Conservation (phyloP, 1,140 invertebrate species). For the Adoxophyes honmai region DNA sequence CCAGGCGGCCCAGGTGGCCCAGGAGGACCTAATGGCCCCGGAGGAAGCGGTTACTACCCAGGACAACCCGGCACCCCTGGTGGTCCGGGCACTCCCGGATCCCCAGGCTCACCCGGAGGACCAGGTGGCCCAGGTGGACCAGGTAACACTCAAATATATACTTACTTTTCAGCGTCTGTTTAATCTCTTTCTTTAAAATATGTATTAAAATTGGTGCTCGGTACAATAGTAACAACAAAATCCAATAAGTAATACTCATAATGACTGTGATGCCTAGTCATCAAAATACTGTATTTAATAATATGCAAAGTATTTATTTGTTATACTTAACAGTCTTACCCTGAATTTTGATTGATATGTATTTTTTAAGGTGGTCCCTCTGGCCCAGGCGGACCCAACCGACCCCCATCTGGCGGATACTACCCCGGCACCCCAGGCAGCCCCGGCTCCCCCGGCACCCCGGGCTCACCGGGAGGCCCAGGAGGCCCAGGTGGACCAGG, state of each 20-base stretch:
- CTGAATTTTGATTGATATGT: slow-evolving; percentile 10
- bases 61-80: slow-evolving; percentile 31
- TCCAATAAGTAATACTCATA: too few relatives aligned
- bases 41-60: slow-evolving; percentile 23
- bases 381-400: not conserved
- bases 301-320: too few relatives aligned
- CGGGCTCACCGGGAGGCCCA: slow-evolving; percentile 21
- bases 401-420: not conserved
- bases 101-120: slow-evolving; percentile 26
- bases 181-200: too few relatives aligned
- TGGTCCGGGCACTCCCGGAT: slow-evolving; percentile 37
- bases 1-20: slow-evolving; percentile 16
- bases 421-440: slow-evolving; percentile 11
- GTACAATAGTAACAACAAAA: too few relatives aligned
- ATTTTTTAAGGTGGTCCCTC: not conserved
- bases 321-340: too few relatives aligned
- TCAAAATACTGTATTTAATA: too few relatives aligned
- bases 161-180: too few relatives aligned
- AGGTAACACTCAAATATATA: too few relatives aligned
- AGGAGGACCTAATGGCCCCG: not conserved
- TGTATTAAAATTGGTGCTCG: too few relatives aligned
- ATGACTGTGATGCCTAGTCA: too few relatives aligned
- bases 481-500: slow-evolving; percentile 23
- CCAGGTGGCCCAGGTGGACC: slow-evolving; percentile 22
- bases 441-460: slow-evolving; percentile 15